These are phyloP conservation scores for Lasiurus borealis DNA, from an alignment of 2,113 vertebrate species.

Conservation along the genomic window DNA sequence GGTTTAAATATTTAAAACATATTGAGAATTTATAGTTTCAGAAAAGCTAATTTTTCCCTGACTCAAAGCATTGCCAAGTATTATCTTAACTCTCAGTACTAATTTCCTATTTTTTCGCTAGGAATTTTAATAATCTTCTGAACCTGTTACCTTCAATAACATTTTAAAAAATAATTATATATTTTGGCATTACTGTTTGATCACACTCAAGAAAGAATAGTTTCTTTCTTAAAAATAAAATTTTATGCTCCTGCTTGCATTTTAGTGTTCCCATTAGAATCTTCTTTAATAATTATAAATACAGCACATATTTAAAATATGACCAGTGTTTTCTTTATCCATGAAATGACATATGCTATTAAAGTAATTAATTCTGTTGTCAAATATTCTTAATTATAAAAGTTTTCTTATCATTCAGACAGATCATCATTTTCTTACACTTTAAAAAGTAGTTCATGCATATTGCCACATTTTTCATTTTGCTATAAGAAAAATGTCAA, in stretches of 20 bases:
- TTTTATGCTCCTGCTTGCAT: background rate
- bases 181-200: background rate
- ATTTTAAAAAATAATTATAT: background rate
- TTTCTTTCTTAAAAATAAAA: background rate
- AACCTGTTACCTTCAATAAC: background rate
- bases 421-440: background rate
- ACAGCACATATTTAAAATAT: background rate
- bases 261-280: background rate
- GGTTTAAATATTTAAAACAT: background rate
- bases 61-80: background rate
- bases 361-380: background rate
- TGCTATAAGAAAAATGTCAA: background rate
- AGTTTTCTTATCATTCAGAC: background rate
- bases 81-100: background rate
- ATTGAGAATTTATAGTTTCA: background rate
- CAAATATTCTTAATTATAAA: background rate
- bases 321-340: background rate
- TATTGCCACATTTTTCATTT: background rate
- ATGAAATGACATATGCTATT: background rate
- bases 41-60: background rate
- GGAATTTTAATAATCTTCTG: background rate
- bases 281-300: background rate
- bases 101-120: background rate
- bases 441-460: conserved; percentile 34
- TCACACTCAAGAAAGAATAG: background rate